Evolutionary conservation across 37 sponge, comb jelly and placozoan genomes (phyloP).

Genomic region (Spongilla lacustris): DNA sequence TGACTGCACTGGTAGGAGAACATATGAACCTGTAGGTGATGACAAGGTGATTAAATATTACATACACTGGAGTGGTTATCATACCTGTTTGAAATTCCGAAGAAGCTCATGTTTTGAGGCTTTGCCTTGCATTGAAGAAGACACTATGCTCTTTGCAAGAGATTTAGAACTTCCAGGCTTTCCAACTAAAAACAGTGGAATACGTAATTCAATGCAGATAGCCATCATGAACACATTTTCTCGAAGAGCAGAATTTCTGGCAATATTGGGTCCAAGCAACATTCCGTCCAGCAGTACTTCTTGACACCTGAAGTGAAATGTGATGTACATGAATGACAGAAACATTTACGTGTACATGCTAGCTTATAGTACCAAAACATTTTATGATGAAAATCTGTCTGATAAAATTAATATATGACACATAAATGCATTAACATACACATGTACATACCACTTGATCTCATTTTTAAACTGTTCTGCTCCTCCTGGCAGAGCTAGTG

Average conservation of each 20-base stretch:
- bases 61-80: background rate
- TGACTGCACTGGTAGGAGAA: constrained; percentile 93
- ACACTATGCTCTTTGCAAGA: constrained; percentile 84
- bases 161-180: constrained; percentile 96
- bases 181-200: constrained; percentile 91
- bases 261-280: constrained; percentile 80
- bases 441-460: constrained; percentile 45
- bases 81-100: constrained; percentile 71
- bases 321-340: too few species aligned
- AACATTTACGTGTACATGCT: too few species aligned
- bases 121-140: constrained; percentile 80
- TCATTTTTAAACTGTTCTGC: constrained; percentile 58
- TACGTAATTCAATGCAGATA: constrained; percentile 88
- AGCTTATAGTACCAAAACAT: too few species aligned
- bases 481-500: constrained; percentile 48
- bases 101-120: constrained; percentile 61
- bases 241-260: constrained; percentile 83
- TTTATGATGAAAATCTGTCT: too few species aligned
- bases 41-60: background rate
- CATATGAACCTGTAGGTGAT: constrained; percentile 58
- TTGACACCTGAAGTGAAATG: constrained; percentile 68
- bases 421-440: too few species aligned
- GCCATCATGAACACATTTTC: constrained; percentile 98
- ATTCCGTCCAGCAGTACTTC: constrained; percentile 78
- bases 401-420: too few species aligned